A percentile compares a stretch with the other conserved stretches of the same genome.
Conservation (phyloP, 1,140 invertebrate genomes). For the Druon quercuslanigerum region DNA sequence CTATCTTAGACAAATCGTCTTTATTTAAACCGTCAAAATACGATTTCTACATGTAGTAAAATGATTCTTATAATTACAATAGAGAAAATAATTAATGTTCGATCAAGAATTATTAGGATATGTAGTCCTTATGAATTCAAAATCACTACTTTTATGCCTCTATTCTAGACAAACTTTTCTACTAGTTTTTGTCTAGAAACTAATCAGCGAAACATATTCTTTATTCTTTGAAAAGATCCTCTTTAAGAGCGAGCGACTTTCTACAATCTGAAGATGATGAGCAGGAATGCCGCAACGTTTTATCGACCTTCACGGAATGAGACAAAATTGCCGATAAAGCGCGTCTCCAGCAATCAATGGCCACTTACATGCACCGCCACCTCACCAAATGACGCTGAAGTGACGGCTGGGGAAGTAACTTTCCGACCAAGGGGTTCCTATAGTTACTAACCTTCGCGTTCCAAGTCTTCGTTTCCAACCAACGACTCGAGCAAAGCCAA, state of each 20-base stretch:
- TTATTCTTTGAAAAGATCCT: neutral
- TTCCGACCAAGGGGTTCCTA: conserved; percentile 33
- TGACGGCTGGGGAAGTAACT: conserved; percentile 37
- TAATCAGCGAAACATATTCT: too few relatives aligned
- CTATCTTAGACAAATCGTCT: too few relatives aligned
- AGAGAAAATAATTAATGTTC: too few relatives aligned
- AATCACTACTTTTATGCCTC: too few relatives aligned
- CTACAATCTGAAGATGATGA: neutral
- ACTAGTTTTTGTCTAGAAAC: too few relatives aligned
- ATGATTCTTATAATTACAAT: too few relatives aligned
- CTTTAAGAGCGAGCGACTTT: neutral
- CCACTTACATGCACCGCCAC: conserved; percentile 54
- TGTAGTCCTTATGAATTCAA: too few relatives aligned
- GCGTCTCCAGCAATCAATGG: conserved; percentile 43
- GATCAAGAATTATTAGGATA: too few relatives aligned
- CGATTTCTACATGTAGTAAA: too few relatives aligned
- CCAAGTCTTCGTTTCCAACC: neutral
- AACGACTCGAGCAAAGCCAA: neutral
- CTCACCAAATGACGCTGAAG: conserved; percentile 50
- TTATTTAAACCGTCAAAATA: too few relatives aligned
- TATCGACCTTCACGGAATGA: conserved; percentile 26
- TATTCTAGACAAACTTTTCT: too few relatives aligned
- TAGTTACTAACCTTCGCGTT: neutral
- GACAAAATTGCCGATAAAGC: conserved; percentile 40
- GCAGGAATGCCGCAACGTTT: conserved; percentile 3